Base-by-base conservation (phyloP, 2,113 vertebrate species). In the Nycticryphes semicollaris region DNA sequence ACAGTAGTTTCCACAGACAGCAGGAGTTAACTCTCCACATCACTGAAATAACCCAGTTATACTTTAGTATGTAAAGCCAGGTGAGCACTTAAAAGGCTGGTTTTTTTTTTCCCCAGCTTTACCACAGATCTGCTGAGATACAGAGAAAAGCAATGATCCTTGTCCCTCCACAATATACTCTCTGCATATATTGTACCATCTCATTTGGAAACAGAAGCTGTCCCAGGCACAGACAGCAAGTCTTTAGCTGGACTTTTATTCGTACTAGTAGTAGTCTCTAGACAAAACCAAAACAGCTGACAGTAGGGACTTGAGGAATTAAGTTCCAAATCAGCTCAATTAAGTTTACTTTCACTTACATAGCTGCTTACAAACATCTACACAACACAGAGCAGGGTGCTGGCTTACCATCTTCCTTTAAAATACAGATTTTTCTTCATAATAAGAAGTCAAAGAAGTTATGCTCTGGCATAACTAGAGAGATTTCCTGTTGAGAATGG, bases 401-500 rank as follows among this genome's bases (percentile, higher is more conserved):
- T 79, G 48, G 12, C 69, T 68, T 85, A 91, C 37, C 1, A 2
- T 50, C 80, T 87, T 82, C 54, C 63, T 88, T 76, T 87, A 73
- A 89, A 90, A 73, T 8, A 87, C 12, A 48, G 5, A 30, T 68
- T 75, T 78, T 89, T 48, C 80, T 76, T 90, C 74, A 93, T 57
- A 91, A n/a, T 31, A 91, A 94, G 77, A 51, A 91, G 53, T 47
- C 77, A 93, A 85, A 89, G 93, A 95, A 97, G 66, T 94, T 67
- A 53, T n/a, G n/a, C 48, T 84, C 57, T 54, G n/a, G 45, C 70
- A 77, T 73, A 83, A 91, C 81, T 77, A 88, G 70, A 87, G 77
- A 73, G 48, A 76, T 87, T 94, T 95, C 95, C 93, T 91, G 82
- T 83, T 90, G 83, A 94, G 94, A 80, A 87, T 54, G 63, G 91